phyloP scores from a whole-genome alignment of 2,113 vertebrate species.

The Hyperopisus bebe region DNA sequence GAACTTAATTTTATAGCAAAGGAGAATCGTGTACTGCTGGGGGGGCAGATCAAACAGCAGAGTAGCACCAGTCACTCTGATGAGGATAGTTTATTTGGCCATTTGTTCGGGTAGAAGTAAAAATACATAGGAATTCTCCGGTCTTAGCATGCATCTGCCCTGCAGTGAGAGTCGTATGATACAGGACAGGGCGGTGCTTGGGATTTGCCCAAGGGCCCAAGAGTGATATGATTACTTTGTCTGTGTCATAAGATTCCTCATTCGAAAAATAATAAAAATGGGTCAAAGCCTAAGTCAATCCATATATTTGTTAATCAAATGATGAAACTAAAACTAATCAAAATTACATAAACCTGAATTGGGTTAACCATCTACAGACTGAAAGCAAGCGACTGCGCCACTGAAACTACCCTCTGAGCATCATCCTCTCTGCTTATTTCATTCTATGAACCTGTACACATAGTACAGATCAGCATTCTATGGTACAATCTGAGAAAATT shows the following conservation, averaged over 20 bases:
- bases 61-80: neutral
- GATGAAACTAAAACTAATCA: neutral
- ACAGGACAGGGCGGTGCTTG: no score
- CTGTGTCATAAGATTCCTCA: neutral
- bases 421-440: neutral
- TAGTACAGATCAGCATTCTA: neutral
- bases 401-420: neutral
- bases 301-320: neutral
- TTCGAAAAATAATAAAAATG: neutral
- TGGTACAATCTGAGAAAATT: neutral
- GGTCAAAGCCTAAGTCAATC: neutral
- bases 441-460: neutral
- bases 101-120: neutral
- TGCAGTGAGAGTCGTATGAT: no score
- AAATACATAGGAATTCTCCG: neutral
- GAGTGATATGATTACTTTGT: neutral
- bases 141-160: no score
- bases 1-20: neutral
- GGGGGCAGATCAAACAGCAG: neutral
- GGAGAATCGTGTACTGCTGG: neutral
- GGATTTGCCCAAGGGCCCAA: no score
- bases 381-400: neutral
- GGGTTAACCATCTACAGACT: neutral
- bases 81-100: neutral
- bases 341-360: neutral